These are phyloP conservation scores for Lasiommata megera DNA, from an alignment of 2,888 invertebrate genomes.

Conservation along the genomic window DNA sequence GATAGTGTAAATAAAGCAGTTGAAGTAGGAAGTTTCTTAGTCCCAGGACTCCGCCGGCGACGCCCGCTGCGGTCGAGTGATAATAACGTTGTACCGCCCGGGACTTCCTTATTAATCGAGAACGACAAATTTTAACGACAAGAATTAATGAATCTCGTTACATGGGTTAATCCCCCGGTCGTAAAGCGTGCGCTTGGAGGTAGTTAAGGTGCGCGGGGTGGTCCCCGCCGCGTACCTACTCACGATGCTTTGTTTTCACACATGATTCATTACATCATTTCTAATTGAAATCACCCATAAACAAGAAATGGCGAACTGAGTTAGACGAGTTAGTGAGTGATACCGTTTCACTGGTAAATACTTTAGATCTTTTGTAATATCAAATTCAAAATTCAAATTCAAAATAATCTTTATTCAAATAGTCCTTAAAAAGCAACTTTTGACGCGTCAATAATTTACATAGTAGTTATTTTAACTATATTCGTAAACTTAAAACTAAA, in stretches of 20 bases:
- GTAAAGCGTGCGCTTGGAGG: slow-evolving; percentile 76
- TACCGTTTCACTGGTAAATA: too few relatives aligned
- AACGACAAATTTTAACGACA: slow-evolving; percentile 83
- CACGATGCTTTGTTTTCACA: slow-evolving; percentile 21
- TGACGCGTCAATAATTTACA: too few relatives aligned
- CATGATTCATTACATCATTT: slow-evolving; percentile 14
- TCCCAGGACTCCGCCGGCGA: slow-evolving; percentile 45
- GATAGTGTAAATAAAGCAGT: slow-evolving; percentile 82
- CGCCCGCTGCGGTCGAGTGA: slow-evolving; percentile 70
- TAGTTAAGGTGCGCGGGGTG: slow-evolving; percentile 70
- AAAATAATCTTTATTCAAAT: too few relatives aligned
- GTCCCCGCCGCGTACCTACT: slow-evolving; percentile 24
- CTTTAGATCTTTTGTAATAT: too few relatives aligned
- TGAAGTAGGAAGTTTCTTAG: slow-evolving; percentile 73
- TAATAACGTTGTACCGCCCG: slow-evolving; percentile 75
- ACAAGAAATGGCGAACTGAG: neutral
- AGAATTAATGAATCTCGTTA: slow-evolving; percentile 83
- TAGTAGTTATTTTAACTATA: too few relatives aligned
- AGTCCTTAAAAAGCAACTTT: too few relatives aligned
- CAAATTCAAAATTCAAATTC: too few relatives aligned
- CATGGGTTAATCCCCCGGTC: slow-evolving; percentile 81
- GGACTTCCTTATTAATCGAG: slow-evolving; percentile 82
- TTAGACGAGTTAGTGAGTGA: neutral
- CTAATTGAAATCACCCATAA: neutral
- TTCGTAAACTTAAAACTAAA: too few relatives aligned